Base-by-base conservation (phyloP, 2,113 vertebrate species). In the Eolophus roseicapilla region DNA sequence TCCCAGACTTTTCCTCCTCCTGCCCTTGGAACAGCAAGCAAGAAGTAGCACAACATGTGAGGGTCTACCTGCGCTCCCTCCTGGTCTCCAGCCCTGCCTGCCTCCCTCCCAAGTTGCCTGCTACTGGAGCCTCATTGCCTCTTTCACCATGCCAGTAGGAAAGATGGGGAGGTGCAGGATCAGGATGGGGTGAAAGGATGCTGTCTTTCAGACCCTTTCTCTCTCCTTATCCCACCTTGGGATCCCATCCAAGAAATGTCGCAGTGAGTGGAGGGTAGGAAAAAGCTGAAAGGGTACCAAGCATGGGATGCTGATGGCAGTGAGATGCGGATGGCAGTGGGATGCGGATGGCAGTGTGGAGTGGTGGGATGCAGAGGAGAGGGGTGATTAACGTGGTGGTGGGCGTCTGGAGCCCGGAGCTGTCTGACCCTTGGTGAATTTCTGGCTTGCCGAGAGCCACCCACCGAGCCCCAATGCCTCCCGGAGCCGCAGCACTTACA, bases 401-500 rank as follows among this genome's bases (percentile, higher is more conserved):
- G 90, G 91, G 83, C 81, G 76, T 90, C 31, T 90, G 95, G 78
- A 96, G 71, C 74, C 84, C 39, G 24, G 88, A 96, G 90, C 74
- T 82, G 90, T 79, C 90, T 90, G 92, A 94, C 86, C 65, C 46
- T 80, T 89, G 90, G 83, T 20, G 9, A 74, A 85, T 90, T 78
- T 94, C 92, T 92, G 96, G 95, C 92, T 95, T 94, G 74, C 59
- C 24, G 2, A 94, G 87, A 96, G 88, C 92, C 50, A 29, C 91
- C 84, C 91, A 86, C 75, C 4, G 1, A 80, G 96, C 76, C 97
- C 97, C 79, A 97, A 95, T 84, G 87, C 95, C 97, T 97, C 96
- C 97, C 96, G 3, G 81, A 94, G 91, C 93, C 95, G 75, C n/a
- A 37, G 67, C 88, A 98, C 98, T 98, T 98, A 98, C 98, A 96